These are phyloP conservation scores for Drosophila persimilis DNA, from an alignment of 1,140 invertebrate species.

Conservation along the genomic window DNA sequence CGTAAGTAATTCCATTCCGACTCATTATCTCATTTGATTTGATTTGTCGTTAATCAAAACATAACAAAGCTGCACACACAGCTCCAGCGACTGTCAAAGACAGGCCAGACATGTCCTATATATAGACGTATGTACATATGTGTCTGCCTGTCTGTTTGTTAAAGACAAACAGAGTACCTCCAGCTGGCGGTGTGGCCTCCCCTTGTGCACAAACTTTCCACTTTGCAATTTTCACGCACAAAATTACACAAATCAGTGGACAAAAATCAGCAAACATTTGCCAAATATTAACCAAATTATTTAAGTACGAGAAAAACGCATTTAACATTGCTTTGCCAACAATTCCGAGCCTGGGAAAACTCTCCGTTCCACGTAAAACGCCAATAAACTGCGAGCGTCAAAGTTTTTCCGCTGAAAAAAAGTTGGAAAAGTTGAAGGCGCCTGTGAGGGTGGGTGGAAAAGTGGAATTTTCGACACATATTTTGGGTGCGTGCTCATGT, in stretches of 20 bases:
- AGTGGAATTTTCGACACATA: constrained; percentile 24
- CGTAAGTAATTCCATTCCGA: constrained; percentile 36
- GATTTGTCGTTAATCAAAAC: constrained; percentile 45
- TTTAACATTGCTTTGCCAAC: constrained; percentile 50
- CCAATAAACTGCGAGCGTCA: constrained; percentile 65
- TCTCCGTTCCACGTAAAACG: constrained; percentile 60
- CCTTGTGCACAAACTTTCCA: constrained; percentile 3
- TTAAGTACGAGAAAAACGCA: constrained; percentile 67
- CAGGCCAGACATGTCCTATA: background rate
- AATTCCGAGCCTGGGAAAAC: constrained; percentile 21
- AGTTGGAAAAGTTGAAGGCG: constrained; percentile 36
- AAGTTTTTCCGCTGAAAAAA: constrained; percentile 55
- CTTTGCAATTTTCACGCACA: constrained; percentile 40
- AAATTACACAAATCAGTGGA: constrained; percentile 27
- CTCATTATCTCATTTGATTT: constrained; percentile 47
- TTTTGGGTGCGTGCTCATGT: constrained; percentile 54
- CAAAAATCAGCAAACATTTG: constrained; percentile 37
- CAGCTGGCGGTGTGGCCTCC: constrained; percentile 15
- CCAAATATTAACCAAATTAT: constrained; percentile 69
- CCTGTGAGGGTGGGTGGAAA: constrained; percentile 27
- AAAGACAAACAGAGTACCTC: constrained; percentile 20
- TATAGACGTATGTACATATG: background rate
- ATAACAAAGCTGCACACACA: constrained; percentile 37
- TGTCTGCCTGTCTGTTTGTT: background rate
- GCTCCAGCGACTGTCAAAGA: constrained; percentile 1